Evolutionary conservation across 2,113 vertebrate genomes (phyloP), one percentile per base, ranked within the genome.

Genomic region (Grantiella picta): DNA sequence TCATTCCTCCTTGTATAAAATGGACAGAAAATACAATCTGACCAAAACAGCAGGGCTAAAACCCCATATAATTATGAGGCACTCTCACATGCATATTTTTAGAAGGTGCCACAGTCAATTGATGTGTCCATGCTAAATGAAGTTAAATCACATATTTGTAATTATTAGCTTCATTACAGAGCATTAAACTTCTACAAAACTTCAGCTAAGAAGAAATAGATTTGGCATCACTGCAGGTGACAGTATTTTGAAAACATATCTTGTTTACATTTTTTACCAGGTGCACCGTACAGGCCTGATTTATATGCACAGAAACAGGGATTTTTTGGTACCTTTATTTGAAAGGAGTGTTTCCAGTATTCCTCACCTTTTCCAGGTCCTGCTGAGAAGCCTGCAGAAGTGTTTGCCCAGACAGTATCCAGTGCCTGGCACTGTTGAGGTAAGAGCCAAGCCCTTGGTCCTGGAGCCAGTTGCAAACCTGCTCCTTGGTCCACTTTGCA

Each of bases 401-500:
- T 0, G 99, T 99, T 95, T 99, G 99, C 50, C 99, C 99, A 23
- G 99, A 99, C 24, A 98, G 97, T 94, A 99, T 98, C 99, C 99
- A 99, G 42, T 98, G 98, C 69, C 98, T 99, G 85, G 99, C 98
- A 83, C 98, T 98, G 93, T 91, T 98, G 65, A 99, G 98, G 45
- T 99, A 99, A 24, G 98, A 98, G 10, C 99, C 99, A 45, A 99
- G 96, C 16, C 99, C 99, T 95, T 99, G 99, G 20, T 99, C 99
- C 90, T 99, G 98, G 40, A 99, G 98, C 99, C 99, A 99, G 73
- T 93, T 98, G 91, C 99, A 99, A 82, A 99, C 99, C 95, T 99
- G 99, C 53, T 99, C 99, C 92, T 99, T 99, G 1, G 98, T 98
- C 99, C 99, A 99, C 71, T 99, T 99, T 53, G 99, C 99, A 35